Evolutionary conservation across 2,113 vertebrate species (phyloP), one percentile per base, ranked within the genome.

Genomic region (Nannobrachium achirus): DNA sequence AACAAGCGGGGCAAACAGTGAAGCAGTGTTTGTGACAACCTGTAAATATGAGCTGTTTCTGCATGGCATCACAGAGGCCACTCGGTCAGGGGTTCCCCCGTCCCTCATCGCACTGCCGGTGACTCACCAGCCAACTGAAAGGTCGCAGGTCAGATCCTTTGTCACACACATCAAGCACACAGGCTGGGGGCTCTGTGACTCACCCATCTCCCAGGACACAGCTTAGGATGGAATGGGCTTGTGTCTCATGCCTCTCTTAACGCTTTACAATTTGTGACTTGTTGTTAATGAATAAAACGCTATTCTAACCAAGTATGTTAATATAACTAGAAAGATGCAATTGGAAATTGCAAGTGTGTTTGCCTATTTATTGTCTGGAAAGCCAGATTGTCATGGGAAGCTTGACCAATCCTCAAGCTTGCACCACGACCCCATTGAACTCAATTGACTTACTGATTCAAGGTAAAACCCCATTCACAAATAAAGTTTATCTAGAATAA

Each of bases 91-190:
- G 86, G 86, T 84, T 83, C 76, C 74, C 85, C 79, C 72, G 1
- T 71, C 44, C 76, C 56, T 78, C 67, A 13, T 39, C 46, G 8
- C 18, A 8, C 71, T 42, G 49, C 75, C 52, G 15, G 77, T 90
- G 88, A 91, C 75, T 89, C 88, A 89, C 80, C 66, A 1, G 46
- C 68, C n/a, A 80, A 69, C 78, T 65, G 18, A 89, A 89, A 89
- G 85, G 82, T 88, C 82, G 85, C 59, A 76, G 89, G 87, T 90
- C 86, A 82, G 70, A 33, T 67, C 77, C 80, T 89, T 89, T 89
- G 84, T 89, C 79, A 72, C 67, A 42, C 63, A 76, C 85, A 81
- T 89, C 86, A 88, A 87, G 88, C 84, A 87, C 82, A 80, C 76
- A 80, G 73, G 46, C 80, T 45, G 10, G 68, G 48, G 79, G 69